These are phyloP conservation scores for Cryptophagus acutangulus DNA, from an alignment of 2,888 invertebrate genomes.

Conservation along the genomic window DNA sequence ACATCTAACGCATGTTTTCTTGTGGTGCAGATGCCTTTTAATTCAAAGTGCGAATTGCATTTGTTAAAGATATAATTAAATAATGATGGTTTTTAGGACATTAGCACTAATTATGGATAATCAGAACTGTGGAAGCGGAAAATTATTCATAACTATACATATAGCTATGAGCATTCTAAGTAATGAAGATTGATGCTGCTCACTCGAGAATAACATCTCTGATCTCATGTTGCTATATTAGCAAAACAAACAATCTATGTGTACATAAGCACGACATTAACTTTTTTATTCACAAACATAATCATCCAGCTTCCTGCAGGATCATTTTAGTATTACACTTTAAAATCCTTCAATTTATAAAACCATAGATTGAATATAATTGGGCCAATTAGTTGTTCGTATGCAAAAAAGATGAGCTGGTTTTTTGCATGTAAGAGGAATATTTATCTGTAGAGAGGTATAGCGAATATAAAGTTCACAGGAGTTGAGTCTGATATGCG, in stretches of 20 bases:
- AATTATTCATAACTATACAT: slow-evolving; percentile 27
- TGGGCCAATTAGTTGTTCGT: too few species aligned
- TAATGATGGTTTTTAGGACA: slow-evolving; percentile 31
- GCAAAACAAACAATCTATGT: slow-evolving; percentile 11
- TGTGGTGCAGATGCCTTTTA: background rate
- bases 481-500: slow-evolving; percentile 27
- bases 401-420: too few species aligned
- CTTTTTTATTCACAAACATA: too few species aligned
- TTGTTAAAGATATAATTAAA: slow-evolving; percentile 26
- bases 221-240: slow-evolving; percentile 3
- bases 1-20: background rate
- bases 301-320: too few species aligned
- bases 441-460: too few species aligned
- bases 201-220: slow-evolving; percentile 16
- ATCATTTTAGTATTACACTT: too few species aligned
- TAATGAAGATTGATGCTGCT: slow-evolving; percentile 24
- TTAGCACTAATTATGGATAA: slow-evolving; percentile 33
- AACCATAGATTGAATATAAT: too few species aligned
- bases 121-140: slow-evolving; percentile 30
- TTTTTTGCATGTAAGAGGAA: too few species aligned
- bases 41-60: slow-evolving; percentile 18
- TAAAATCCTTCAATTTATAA: too few species aligned
- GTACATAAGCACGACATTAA: background rate
- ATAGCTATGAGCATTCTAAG: slow-evolving; percentile 17
- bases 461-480: slow-evolving; percentile 25